Percentiles rank a stretch among this genome's conserved stretches.
Conservation (phyloP, 2,113 vertebrate genomes). For the Chamaetylas fuelleborni region DNA sequence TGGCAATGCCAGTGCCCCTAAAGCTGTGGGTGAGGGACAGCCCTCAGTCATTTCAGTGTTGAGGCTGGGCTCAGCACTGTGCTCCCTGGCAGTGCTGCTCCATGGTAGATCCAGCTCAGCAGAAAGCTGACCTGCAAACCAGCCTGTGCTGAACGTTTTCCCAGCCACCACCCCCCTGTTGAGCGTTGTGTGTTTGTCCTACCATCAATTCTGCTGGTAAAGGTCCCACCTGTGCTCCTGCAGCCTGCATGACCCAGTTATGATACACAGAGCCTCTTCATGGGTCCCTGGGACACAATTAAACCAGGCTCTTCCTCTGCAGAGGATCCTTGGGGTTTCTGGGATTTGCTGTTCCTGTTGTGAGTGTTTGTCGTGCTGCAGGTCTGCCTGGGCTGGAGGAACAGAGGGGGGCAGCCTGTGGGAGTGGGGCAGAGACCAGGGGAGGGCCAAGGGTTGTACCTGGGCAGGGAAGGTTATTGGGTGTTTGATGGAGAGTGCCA, state of each 20-base stretch:
- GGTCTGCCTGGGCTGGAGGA: background rate
- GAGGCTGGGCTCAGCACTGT: background rate
- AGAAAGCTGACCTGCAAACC: background rate
- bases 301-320: background rate
- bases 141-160: background rate
- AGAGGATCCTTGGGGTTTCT: background rate
- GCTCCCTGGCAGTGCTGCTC: background rate
- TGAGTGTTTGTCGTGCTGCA: background rate
- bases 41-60: background rate
- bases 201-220: background rate
- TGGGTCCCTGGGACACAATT: accelerated
- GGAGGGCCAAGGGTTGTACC: accelerated
- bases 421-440: background rate
- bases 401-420: accelerated
- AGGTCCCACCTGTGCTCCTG: background rate
- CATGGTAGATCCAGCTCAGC: background rate
- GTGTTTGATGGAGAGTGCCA: background rate
- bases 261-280: background rate
- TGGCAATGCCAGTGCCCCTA: background rate
- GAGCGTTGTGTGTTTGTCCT: background rate
- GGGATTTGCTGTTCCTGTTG: accelerated
- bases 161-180: background rate
- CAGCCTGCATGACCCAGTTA: background rate
- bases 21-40: background rate
- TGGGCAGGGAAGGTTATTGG: background rate